Percentiles rank a stretch among this genome's conserved stretches.
Conservation (phyloP, 2,888 invertebrate species). For the Nephrotoma guestfalica region DNA sequence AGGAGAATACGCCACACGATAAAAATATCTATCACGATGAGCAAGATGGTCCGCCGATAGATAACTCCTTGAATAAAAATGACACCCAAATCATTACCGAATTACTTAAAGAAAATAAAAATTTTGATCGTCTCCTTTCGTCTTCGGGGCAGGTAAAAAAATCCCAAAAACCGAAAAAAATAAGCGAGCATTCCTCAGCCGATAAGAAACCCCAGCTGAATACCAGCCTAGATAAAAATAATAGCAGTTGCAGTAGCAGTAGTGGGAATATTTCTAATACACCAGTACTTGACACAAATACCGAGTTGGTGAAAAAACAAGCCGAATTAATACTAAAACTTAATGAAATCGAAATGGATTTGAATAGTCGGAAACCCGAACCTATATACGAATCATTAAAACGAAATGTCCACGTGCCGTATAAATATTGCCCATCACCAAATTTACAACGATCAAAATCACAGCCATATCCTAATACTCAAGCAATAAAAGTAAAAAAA, state of each 20-base stretch:
- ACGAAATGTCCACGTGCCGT: constrained; percentile 33
- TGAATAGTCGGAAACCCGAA: constrained; percentile 17
- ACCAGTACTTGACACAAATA: neutral
- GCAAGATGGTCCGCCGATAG: constrained; percentile 29
- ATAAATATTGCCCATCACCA: constrained; percentile 30
- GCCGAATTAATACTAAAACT: neutral
- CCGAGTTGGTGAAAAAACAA: neutral
- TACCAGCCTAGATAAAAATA: constrained; percentile 17
- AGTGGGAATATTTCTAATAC: neutral
- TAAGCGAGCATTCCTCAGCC: constrained; percentile 15
- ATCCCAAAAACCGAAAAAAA: constrained; percentile 44
- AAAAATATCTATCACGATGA: constrained; percentile 11
- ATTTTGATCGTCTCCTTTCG: constrained; percentile 63
- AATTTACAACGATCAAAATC: constrained; percentile 25
- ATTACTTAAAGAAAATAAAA: constrained; percentile 65
- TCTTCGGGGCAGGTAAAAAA: neutral
- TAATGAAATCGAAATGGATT: constrained; percentile 5
- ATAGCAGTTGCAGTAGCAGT: neutral
- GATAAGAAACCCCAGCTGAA: constrained; percentile 19
- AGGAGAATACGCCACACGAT: constrained; percentile 23
- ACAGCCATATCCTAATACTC: neutral
- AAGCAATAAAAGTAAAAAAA: neutral
- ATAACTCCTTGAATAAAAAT: constrained; percentile 34
- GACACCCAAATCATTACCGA: constrained; percentile 53
- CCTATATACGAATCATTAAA: constrained; percentile 30